phyloP scores from a whole-genome alignment of 2,888 invertebrate species.

The Cataglyphis altisquamis region DNA sequence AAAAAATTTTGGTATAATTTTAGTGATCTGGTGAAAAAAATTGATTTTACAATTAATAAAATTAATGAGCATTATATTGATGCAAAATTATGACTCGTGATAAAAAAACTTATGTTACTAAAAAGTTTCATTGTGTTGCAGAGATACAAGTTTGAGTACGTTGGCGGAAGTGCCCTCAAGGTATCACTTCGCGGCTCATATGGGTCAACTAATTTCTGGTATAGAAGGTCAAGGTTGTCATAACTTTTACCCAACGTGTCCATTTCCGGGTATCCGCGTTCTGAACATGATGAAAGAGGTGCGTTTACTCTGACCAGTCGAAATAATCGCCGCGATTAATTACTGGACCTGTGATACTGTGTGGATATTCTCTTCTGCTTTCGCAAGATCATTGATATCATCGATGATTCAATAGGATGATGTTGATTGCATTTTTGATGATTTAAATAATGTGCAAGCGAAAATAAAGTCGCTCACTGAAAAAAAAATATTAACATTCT shows the following conservation, averaged over 20 bases:
- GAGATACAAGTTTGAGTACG: constrained; percentile 89
- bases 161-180: constrained; percentile 89
- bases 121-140: constrained; percentile 75
- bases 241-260: constrained; percentile 90
- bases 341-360: constrained; percentile 73
- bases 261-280: constrained; percentile 89
- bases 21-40: not conserved
- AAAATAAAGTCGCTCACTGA: not conserved
- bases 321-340: constrained; percentile 3
- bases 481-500: not conserved
- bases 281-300: constrained; percentile 90
- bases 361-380: constrained; percentile 33
- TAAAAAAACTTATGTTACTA: constrained; percentile 5
- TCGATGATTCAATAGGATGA: not conserved
- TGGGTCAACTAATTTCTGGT: constrained; percentile 90
- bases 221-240: constrained; percentile 90
- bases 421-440: not conserved
- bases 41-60: not conserved
- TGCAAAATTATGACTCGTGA: not conserved
- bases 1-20: not conserved
- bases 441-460: not conserved
- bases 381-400: not conserved
- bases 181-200: constrained; percentile 90
- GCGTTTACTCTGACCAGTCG: constrained; percentile 79
- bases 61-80: not conserved